Conservation (phyloP, 30 jellyfish, hydroid and myxozoan genomes). For the Cassiopea xamachana region DNA sequence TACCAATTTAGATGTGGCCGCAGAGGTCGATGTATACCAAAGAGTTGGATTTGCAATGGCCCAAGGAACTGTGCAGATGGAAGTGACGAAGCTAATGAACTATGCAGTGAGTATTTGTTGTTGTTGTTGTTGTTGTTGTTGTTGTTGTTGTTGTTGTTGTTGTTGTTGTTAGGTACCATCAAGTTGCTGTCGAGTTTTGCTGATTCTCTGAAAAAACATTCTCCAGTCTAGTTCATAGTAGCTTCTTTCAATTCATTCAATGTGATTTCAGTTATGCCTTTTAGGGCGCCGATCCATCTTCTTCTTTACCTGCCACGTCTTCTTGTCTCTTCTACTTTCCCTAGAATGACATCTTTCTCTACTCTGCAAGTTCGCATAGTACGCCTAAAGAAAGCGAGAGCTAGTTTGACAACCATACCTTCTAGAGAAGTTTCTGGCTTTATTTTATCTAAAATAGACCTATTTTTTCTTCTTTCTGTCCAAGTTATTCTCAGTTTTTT, state of each 20-base stretch:
- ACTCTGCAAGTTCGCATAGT: constrained; percentile 23
- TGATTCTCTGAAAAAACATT: too few species aligned
- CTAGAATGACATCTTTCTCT: constrained; percentile 21
- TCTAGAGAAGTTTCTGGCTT: constrained; percentile 26
- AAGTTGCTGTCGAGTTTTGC: too few species aligned
- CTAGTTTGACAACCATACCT: constrained; percentile 37
- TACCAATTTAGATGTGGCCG: not conserved
- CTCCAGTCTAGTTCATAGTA: too few species aligned
- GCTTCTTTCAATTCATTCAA: too few species aligned
- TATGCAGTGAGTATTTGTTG: constrained; percentile 3
- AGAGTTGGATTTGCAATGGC: constrained; percentile 7
- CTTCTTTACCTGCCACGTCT: too few species aligned
- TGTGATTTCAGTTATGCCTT: too few species aligned
- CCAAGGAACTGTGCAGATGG: constrained; percentile 14
- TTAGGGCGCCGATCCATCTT: too few species aligned
- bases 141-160: not conserved
- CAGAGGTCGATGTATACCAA: constrained; percentile 2
- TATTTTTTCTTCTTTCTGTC: constrained; percentile 8
- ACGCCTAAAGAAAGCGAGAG: constrained; percentile 12
- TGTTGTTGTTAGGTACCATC: too few species aligned
- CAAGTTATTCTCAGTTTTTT: not conserved
- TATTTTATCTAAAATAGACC: not conserved
- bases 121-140: not conserved
- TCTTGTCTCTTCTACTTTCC: not conserved
- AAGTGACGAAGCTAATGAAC: constrained; percentile 19